A percentile compares a stretch with the other conserved stretches of the same genome.
Conservation (phyloP, 2,113 vertebrate genomes). For the Prionailurus viverrinus region DNA sequence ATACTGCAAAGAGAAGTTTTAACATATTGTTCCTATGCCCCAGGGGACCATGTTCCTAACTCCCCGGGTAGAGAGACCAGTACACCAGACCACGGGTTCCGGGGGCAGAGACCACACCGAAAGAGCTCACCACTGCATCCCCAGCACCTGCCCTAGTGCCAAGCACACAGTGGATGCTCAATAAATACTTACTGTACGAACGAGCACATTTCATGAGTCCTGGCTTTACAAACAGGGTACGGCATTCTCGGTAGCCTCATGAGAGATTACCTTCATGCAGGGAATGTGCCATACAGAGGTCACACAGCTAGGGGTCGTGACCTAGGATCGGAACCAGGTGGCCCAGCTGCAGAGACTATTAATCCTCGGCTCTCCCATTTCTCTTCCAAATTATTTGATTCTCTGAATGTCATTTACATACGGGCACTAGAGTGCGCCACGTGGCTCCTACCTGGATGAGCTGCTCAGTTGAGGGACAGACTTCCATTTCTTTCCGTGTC, state of each 20-base stretch:
- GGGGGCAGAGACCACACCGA: accelerated
- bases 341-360: background rate
- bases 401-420: accelerated
- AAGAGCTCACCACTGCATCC: background rate
- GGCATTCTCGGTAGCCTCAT: accelerated
- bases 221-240: background rate
- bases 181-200: too few relatives aligned
- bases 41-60: background rate
- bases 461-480: constrained; percentile 95
- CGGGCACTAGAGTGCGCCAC: accelerated
- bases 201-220: accelerated
- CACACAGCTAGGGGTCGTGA: accelerated
- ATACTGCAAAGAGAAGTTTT: background rate
- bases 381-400: background rate
- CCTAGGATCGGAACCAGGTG: background rate
- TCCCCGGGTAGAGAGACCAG: background rate
- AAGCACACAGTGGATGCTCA: background rate
- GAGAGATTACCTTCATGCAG: accelerated
- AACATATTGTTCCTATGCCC: background rate
- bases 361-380: background rate
- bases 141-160: background rate
- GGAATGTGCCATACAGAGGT: background rate
- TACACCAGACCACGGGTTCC: background rate
- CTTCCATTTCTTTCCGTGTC: constrained; percentile 95
- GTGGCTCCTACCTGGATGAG: constrained; percentile 92